phyloP scores from a whole-genome alignment of 2,113 vertebrate species.

The Butorides virescens region DNA sequence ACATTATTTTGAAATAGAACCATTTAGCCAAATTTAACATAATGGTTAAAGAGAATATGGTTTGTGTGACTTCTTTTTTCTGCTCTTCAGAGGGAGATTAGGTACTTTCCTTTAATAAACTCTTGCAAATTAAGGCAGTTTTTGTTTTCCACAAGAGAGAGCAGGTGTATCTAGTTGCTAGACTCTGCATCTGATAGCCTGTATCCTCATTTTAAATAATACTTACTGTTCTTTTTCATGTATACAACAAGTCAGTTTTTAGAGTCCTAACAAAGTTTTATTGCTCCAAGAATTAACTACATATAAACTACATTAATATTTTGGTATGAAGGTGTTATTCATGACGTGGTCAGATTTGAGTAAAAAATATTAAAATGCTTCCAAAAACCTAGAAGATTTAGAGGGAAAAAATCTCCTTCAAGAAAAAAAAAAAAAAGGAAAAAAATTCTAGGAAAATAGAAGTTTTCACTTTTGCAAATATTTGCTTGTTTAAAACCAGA shows the following conservation, averaged over 20 bases:
- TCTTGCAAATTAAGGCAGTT: background rate
- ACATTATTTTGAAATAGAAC: background rate
- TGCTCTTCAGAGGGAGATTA: background rate
- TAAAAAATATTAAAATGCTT: background rate
- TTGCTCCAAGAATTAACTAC: background rate
- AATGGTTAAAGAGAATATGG: background rate
- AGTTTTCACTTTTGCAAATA: background rate
- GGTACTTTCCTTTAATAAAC: background rate
- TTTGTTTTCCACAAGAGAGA: background rate
- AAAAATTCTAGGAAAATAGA: background rate
- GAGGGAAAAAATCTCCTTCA: background rate
- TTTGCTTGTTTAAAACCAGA: background rate
- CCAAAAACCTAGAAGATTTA: background rate
- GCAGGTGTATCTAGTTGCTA: accelerated
- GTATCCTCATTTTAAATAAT: background rate
- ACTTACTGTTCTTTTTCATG: background rate
- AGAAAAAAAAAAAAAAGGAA: background rate
- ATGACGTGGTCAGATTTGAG: background rate
- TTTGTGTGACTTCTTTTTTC: background rate
- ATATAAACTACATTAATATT: background rate
- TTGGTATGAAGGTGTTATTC: background rate
- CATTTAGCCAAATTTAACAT: background rate
- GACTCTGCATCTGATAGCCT: background rate
- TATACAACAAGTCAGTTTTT: background rate
- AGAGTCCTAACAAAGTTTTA: background rate